Base-by-base conservation (phyloP, 1,140 invertebrate species). In the Probaryconus sp. region DNA sequence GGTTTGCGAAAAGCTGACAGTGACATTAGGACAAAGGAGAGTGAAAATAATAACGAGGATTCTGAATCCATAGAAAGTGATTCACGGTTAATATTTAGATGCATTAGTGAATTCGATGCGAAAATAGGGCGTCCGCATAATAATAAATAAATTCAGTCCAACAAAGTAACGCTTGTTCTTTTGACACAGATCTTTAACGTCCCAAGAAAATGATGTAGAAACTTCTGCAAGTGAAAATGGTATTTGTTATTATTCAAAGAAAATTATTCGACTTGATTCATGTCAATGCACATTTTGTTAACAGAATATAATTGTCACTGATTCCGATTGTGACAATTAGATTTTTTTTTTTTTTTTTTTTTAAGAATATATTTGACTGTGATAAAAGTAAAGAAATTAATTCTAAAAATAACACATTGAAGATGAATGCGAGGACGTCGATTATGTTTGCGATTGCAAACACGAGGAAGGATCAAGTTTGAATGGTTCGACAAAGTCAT, bases 1-100 rank as follows among this genome's bases (percentile, higher is more conserved):
- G 91, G 92, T 3, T 82, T 94, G 0, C 85, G 85, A 48, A 90
- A 89, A 50, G 56, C 86, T 1, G 65, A 80, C 48, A 37, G 50
- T 47, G 33, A 18, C 4, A n/a, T 43, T 11, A 21, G 13, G 10
- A 31, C 28, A 13, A 13, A 2, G 13, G 5, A 7, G 45, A 51
- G 50, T 33, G 24, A 45, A 13, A 9, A 48, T 3, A 30, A 35
- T 10, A 28, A 53, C 21, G 28, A 11, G 5, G 47, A 17, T 35
- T 40, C 16, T 38, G 47, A 17, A 10, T 20, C 51, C 5, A 37
- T 58, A 72, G 68, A 72, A 72, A 72, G 68, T 72, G 50, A 55
- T 42, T 26, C 21, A 58, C 58, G 60, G 60, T 72, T 72, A 61
- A 69, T 58, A 60, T 7, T 24, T 60, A 35, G 37, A 30, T 9